Conservation (phyloP, 2,888 invertebrate genomes). For the Phalera bucephala region DNA sequence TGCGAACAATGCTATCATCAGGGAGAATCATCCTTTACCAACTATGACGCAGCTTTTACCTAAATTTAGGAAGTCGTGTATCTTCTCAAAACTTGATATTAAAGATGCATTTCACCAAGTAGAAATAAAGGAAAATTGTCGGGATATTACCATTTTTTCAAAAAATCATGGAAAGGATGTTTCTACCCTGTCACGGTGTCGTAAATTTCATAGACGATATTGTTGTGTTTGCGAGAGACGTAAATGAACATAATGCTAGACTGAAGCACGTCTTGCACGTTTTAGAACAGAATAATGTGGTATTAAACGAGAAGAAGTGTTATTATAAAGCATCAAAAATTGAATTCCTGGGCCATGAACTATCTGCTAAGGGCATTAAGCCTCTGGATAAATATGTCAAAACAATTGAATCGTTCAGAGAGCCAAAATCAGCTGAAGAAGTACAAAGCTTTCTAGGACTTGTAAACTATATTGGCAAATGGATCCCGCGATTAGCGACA, state of each 20-base stretch:
- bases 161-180: conserved; percentile 43
- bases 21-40: conserved; percentile 29
- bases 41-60: too few relatives aligned
- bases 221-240: too few relatives aligned
- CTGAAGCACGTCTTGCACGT: too few relatives aligned
- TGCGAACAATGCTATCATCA: conserved; percentile 20
- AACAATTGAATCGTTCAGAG: too few relatives aligned
- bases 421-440: conserved; percentile 23
- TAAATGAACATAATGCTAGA: too few relatives aligned
- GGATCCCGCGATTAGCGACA: conserved; percentile 24
- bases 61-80: too few relatives aligned
- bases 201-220: too few relatives aligned
- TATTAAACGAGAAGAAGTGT: too few relatives aligned
- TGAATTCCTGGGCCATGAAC: conserved; percentile 19
- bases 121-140: background rate
- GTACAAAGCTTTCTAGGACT: conserved; percentile 28
- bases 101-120: too few relatives aligned
- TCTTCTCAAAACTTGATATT: conserved; percentile 6
- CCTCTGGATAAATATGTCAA: too few relatives aligned
- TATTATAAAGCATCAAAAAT: too few relatives aligned
- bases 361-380: conserved; percentile 9
- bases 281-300: conserved; percentile 5
- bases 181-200: conserved; percentile 38
- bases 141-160: conserved; percentile 13
- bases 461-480: conserved; percentile 1